Conservation (phyloP, 2,888 invertebrate species). For the Spialia ferax region DNA sequence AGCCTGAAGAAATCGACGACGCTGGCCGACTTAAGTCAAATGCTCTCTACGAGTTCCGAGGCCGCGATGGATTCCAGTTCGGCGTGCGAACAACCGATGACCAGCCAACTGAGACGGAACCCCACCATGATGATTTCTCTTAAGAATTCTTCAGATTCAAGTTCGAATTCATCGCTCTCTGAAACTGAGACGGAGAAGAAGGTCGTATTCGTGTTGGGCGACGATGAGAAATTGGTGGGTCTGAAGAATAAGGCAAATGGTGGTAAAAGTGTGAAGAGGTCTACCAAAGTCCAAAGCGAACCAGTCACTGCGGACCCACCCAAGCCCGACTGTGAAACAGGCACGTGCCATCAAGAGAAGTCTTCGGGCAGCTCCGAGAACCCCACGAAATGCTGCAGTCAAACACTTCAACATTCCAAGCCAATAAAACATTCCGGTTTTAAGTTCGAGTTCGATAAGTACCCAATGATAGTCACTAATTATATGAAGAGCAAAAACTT, state of each 20-base stretch:
- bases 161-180: constrained; percentile 62
- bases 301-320: constrained; percentile 52
- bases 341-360: constrained; percentile 56
- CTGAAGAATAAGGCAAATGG: constrained; percentile 85
- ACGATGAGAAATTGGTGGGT: constrained; percentile 89
- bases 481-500: constrained; percentile 92
- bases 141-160: constrained; percentile 73
- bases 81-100: constrained; percentile 55
- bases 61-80: constrained; percentile 53
- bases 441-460: constrained; percentile 91
- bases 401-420: constrained; percentile 86
- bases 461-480: constrained; percentile 91
- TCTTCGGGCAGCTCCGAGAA: constrained; percentile 58
- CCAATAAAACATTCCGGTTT: constrained; percentile 90
- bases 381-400: constrained; percentile 78
- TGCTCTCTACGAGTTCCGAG: constrained; percentile 73
- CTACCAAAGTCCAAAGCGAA: constrained; percentile 66
- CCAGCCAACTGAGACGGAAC: constrained; percentile 62
- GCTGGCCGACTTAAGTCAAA: constrained; percentile 65
- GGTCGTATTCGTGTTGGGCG: constrained; percentile 91
- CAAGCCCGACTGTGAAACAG: constrained; percentile 57
- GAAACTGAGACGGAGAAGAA: constrained; percentile 67
- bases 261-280: constrained; percentile 75
- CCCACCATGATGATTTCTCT: constrained; percentile 66
- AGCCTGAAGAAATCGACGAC: constrained; percentile 71